phyloP scores from a whole-genome alignment of 2,113 vertebrate species.

The Peromyscus californicus region DNA sequence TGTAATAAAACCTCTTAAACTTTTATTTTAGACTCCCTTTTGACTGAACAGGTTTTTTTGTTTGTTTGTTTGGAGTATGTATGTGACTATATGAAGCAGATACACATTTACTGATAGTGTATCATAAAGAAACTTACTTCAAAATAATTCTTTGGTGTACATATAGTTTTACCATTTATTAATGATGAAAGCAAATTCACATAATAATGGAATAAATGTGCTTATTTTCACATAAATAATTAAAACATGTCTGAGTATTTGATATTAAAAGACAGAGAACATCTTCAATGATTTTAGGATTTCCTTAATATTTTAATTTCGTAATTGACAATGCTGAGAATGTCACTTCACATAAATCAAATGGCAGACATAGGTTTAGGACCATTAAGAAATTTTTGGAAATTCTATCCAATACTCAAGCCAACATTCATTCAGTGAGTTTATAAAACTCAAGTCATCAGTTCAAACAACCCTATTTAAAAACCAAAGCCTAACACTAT shows the following conservation, averaged over 20 bases:
- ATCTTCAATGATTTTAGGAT: background rate
- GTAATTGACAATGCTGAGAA: background rate
- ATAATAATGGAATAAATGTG: background rate
- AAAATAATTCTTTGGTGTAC: background rate
- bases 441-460: background rate
- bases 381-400: background rate
- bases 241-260: background rate
- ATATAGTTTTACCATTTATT: background rate
- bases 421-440: background rate
- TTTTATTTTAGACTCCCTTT: background rate
- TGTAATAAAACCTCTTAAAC: background rate
- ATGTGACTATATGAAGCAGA: background rate
- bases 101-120: background rate
- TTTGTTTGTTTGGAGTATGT: background rate
- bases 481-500: background rate
- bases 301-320: background rate
- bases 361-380: background rate
- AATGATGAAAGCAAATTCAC: background rate
- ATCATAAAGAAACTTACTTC: background rate
- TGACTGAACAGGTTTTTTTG: background rate
- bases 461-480: background rate
- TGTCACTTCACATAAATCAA: background rate
- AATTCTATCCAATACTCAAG: background rate
- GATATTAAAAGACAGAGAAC: background rate
- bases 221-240: background rate